Conservation (phyloP, 1,140 invertebrate species). For the Dryas iulia region DNA sequence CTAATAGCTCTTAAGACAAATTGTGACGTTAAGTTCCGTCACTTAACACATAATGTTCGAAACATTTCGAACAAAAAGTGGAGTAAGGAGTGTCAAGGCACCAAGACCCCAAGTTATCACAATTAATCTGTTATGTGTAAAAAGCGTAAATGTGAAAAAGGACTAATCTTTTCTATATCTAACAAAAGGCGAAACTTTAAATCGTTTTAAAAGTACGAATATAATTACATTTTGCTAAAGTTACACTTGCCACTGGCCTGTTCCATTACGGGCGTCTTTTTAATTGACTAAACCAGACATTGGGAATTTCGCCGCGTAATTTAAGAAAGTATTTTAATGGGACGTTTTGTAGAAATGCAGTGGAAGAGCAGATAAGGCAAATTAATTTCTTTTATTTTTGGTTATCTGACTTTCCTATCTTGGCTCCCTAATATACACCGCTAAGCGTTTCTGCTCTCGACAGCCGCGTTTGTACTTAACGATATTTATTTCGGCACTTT, state of each 20-base stretch:
- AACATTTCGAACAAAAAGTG: too few species aligned
- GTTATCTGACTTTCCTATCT: slow-evolving; percentile 29
- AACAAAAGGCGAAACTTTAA: too few species aligned
- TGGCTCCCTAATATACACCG: slow-evolving; percentile 35
- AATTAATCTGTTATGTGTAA: too few species aligned
- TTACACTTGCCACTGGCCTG: neutral
- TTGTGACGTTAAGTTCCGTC: too few species aligned
- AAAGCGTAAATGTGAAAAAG: too few species aligned
- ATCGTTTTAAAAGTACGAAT: neutral
- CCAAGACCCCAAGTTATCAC: too few species aligned
- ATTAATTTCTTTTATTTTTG: slow-evolving; percentile 36
- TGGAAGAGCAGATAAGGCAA: slow-evolving; percentile 24
- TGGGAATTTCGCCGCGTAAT: slow-evolving; percentile 18
- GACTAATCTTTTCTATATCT: too few species aligned
- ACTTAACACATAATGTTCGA: too few species aligned
- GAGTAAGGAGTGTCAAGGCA: too few species aligned
- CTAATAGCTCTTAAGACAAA: too few species aligned
- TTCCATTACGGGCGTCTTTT: slow-evolving; percentile 4
- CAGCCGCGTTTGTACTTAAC: slow-evolving; percentile 42
- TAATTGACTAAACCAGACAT: slow-evolving; percentile 25
- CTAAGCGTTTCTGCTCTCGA: slow-evolving; percentile 36
- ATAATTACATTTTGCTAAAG: neutral
- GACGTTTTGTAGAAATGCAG: slow-evolving; percentile 24
- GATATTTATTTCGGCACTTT: slow-evolving; percentile 49
- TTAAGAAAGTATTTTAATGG: slow-evolving; percentile 26